Evolutionary conservation across 1,140 invertebrate genomes (phyloP).

Genomic region (Bradynema listronoti): DNA sequence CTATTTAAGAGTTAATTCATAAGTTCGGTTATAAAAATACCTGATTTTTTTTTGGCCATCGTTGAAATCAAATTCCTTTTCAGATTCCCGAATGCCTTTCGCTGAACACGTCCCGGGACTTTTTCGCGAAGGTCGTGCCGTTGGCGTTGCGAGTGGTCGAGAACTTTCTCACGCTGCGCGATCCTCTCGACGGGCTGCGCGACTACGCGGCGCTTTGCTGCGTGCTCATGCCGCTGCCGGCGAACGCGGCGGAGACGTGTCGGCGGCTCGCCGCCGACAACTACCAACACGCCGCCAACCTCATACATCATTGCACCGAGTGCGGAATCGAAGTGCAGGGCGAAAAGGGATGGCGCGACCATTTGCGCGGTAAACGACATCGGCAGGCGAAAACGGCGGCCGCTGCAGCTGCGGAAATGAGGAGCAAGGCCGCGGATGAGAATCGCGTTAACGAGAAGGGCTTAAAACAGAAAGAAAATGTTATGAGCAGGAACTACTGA

Average conservation of each 20-base stretch:
- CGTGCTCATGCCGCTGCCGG: background rate
- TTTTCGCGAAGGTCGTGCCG: conserved; percentile 33
- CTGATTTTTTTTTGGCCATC: no score
- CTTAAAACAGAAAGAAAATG: no score
- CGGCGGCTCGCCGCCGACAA: background rate
- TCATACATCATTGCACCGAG: background rate
- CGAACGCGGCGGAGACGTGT: background rate
- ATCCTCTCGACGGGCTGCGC: no score
- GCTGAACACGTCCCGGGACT: conserved; percentile 33
- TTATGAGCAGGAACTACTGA: no score
- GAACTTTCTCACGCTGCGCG: no score
- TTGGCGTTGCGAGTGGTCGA: conserved; percentile 34
- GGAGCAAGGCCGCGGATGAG: no score
- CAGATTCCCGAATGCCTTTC: conserved; percentile 25
- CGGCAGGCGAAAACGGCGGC: background rate
- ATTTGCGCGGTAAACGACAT: no score
- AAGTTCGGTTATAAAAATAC: no score
- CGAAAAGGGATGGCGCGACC: background rate
- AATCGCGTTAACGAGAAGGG: no score
- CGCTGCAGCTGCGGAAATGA: background rate
- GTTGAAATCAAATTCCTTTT: no score
- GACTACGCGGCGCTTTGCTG: background rate
- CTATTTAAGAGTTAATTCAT: no score
- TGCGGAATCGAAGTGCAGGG: conserved; percentile 1
- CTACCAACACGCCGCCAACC: background rate